phyloP scores from a whole-genome alignment of 2,113 vertebrate genomes.

The Lampris incognitus region DNA sequence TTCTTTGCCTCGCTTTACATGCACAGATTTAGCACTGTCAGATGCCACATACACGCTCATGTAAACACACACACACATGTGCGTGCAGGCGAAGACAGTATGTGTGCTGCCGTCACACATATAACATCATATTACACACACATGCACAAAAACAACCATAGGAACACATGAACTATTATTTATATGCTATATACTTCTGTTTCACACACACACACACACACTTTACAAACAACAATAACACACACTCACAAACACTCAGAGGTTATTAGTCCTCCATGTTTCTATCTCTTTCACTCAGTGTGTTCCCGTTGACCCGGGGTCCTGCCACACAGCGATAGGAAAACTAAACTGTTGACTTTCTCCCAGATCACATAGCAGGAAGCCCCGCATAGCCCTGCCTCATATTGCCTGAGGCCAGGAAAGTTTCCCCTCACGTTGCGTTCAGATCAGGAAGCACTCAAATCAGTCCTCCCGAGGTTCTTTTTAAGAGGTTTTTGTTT shows the following conservation, averaged over 20 bases:
- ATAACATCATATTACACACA: too few species aligned
- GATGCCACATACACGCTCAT: slow-evolving; percentile 62
- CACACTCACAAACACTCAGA: slow-evolving; percentile 31
- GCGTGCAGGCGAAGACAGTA: too few species aligned
- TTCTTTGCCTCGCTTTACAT: neutral
- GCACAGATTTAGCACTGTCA: too few species aligned
- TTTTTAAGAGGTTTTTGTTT: too few species aligned
- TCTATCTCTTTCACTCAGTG: slow-evolving; percentile 63
- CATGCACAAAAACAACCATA: too few species aligned
- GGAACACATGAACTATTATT: neutral
- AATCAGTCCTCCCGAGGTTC: slow-evolving; percentile 12
- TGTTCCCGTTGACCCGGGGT: slow-evolving; percentile 75
- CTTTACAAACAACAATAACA: neutral
- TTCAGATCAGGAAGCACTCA: slow-evolving; percentile 44
- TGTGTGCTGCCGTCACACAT: too few species aligned
- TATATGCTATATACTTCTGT: neutral
- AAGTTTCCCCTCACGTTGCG: slow-evolving; percentile 44
- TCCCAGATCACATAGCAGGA: slow-evolving; percentile 72
- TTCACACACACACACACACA: neutral
- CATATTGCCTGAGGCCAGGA: slow-evolving; percentile 61
- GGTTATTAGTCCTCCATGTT: slow-evolving; percentile 60
- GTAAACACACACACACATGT: slow-evolving; percentile 46
- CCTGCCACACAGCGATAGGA: slow-evolving; percentile 72
- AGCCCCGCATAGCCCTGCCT: slow-evolving; percentile 67
- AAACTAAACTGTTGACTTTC: slow-evolving; percentile 81